A percentile compares a stretch with the other conserved stretches of the same genome.
Evolutionary conservation across 2,113 vertebrate genomes (phyloP).

Genomic region (Pantherophis guttatus): DNA sequence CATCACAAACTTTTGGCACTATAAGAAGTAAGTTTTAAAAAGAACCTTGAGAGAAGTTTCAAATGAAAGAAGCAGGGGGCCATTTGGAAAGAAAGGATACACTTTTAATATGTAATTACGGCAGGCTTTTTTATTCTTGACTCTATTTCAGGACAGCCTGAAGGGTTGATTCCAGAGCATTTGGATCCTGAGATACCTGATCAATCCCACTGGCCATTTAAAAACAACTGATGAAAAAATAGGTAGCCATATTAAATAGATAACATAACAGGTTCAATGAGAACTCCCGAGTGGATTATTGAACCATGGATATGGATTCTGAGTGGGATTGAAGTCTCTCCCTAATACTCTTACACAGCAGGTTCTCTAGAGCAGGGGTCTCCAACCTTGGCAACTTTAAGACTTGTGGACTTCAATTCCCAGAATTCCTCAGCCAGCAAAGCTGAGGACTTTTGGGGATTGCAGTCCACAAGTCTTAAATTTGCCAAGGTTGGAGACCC

Average conservation of each 20-base stretch:
- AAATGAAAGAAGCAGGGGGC: conserved; percentile 66
- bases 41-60: conserved; percentile 43
- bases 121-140: not conserved
- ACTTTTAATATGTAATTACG: too few relatives aligned
- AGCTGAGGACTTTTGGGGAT: too few relatives aligned
- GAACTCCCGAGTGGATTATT: not conserved
- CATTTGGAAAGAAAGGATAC: conserved; percentile 37
- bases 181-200: not conserved
- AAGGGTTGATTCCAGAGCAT: not conserved
- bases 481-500: too few relatives aligned
- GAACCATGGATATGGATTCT: conserved; percentile 23
- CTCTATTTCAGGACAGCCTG: not conserved
- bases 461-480: too few relatives aligned
- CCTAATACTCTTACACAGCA: not conserved
- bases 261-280: not conserved
- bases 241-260: not conserved
- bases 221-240: not conserved
- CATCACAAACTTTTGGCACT: conserved; percentile 94
- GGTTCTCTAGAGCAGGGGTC: not conserved
- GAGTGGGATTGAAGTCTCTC: conserved; percentile 17
- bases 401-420: too few relatives aligned
- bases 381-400: too few relatives aligned
- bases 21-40: conserved; percentile 41
- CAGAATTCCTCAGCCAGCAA: too few relatives aligned
- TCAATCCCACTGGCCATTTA: not conserved